Evolutionary conservation across 2,888 invertebrate species (phyloP).

Genomic region (Yponomeuta sedellus): DNA sequence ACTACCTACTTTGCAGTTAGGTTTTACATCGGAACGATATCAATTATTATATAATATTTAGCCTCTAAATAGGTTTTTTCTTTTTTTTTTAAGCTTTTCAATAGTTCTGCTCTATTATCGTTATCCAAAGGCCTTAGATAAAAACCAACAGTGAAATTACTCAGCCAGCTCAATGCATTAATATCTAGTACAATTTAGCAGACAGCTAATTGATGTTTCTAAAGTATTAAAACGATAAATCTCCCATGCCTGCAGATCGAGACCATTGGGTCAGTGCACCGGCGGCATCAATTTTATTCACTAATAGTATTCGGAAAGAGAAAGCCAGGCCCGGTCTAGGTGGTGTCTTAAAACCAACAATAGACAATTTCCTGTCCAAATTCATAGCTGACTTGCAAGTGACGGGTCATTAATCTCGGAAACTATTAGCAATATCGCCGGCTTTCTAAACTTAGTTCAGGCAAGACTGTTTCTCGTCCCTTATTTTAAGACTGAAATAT

Average conservation of each 20-base stretch:
- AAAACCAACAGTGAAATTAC: no score
- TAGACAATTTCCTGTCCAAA: slow-evolving; percentile 10
- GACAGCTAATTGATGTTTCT: background rate
- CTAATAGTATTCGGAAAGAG: slow-evolving; percentile 6
- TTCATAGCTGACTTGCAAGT: slow-evolving; percentile 3
- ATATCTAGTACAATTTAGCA: background rate
- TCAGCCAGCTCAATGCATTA: no score
- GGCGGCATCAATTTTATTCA: background rate
- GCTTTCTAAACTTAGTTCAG: background rate
- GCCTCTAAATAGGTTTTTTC: no score
- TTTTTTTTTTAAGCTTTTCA: no score
- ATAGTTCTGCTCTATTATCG: no score
- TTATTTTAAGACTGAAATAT: background rate
- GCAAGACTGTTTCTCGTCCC: background rate
- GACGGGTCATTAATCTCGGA: slow-evolving; percentile 9
- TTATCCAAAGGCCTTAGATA: no score
- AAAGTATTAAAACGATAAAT: background rate
- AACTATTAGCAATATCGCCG: background rate
- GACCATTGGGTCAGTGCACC: background rate
- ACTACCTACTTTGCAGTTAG: no score
- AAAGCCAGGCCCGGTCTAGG: slow-evolving; percentile 8
- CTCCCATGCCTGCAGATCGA: background rate
- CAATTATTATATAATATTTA: no score
- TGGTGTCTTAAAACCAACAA: slow-evolving; percentile 6
- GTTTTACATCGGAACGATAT: no score